Evolutionary conservation across 1,140 invertebrate species (phyloP).

Genomic region (Leptinotarsa defecta): DNA sequence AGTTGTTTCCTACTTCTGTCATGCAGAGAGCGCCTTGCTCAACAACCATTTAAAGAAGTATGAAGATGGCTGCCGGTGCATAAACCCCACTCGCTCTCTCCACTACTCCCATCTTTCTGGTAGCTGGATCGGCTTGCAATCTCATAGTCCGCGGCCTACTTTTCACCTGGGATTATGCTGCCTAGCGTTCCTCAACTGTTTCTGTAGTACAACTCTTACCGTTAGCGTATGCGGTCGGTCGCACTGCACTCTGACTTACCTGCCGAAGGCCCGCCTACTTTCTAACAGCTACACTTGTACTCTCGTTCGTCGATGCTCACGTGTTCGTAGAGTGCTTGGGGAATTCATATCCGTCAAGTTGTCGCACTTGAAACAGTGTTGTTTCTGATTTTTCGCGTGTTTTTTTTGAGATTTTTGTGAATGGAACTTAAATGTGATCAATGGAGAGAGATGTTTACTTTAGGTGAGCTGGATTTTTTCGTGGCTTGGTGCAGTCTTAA

Average conservation of each 20-base stretch:
- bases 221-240: conserved; percentile 48
- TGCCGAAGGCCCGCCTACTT: conserved; percentile 27
- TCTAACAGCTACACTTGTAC: conserved; percentile 14
- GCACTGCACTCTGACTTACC: conserved; percentile 29
- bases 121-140: conserved; percentile 23
- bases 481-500: not conserved
- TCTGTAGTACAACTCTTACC: conserved; percentile 56
- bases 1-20: not conserved
- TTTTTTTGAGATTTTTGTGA: not conserved
- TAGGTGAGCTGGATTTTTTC: conserved; percentile 34
- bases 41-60: conserved; percentile 16
- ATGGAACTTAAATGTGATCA: conserved; percentile 25
- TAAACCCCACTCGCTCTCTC: conserved; percentile 18
- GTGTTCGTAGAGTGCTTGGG: conserved; percentile 23
- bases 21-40: conserved; percentile 4
- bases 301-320: conserved; percentile 21
- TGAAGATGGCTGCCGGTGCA: conserved; percentile 14
- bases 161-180: conserved; percentile 51
- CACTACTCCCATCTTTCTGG: conserved; percentile 23
- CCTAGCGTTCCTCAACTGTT: conserved; percentile 46
- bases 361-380: conserved; percentile 8
- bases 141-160: conserved; percentile 53
- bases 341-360: conserved; percentile 24
- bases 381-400: conserved; percentile 19
- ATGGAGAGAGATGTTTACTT: conserved; percentile 41